Conservation (phyloP, 2,797 vertebrate species). For the Acomys russatus region DNA sequence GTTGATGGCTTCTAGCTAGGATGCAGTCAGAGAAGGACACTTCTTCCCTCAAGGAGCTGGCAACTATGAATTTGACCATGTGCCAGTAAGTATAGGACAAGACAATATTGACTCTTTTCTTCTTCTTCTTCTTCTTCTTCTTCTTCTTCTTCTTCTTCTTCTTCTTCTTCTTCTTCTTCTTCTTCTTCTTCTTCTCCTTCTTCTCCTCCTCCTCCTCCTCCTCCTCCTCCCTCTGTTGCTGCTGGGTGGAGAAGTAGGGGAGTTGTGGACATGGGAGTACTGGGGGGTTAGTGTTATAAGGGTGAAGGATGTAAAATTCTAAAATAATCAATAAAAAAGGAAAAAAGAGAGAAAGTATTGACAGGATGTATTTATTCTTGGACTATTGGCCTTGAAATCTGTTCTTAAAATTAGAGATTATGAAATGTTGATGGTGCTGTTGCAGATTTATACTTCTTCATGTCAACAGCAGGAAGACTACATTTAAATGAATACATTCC, state of each 20-base stretch:
- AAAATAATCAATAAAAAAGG: not conserved
- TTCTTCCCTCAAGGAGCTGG: not conserved
- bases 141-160: too few species aligned
- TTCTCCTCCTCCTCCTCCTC: not conserved
- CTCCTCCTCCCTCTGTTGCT: not conserved
- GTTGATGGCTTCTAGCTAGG: not conserved
- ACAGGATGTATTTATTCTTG: not conserved
- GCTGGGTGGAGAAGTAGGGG: not conserved
- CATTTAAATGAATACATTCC: conserved; percentile 19
- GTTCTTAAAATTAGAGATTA: conserved; percentile 45
- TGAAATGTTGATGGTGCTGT: not conserved
- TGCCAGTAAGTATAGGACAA: not conserved
- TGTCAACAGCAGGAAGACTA: not conserved
- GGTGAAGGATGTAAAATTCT: not conserved
- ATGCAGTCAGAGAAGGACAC: not conserved
- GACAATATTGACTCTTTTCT: not conserved
- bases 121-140: not conserved
- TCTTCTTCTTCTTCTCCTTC: too few species aligned
- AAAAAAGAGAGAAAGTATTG: conserved; percentile 27
- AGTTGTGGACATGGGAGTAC: not conserved
- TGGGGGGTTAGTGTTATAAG: not conserved
- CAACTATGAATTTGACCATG: not conserved
- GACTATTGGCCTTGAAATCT: conserved; percentile 9
- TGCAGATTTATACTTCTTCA: not conserved
- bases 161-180: too few species aligned